Conservation (phyloP, 2,113 vertebrate genomes). For the Campylomormyrus tamandua region DNA sequence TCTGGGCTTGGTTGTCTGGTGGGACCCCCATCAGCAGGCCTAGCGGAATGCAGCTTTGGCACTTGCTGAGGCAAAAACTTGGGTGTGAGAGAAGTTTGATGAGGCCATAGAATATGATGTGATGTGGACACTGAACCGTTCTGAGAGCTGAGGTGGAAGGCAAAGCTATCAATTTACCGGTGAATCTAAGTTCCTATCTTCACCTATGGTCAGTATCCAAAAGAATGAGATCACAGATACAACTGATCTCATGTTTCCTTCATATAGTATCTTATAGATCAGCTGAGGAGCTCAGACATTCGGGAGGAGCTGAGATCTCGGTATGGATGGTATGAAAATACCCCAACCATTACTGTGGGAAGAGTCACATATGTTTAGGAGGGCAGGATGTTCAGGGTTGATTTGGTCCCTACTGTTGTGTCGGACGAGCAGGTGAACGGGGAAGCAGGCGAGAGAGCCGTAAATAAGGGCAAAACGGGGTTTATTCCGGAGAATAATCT, state of each 20-base stretch:
- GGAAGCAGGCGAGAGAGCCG: too few relatives aligned
- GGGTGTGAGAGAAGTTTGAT: background rate
- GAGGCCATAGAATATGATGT: background rate
- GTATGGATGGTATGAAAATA: background rate
- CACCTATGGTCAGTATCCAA: background rate
- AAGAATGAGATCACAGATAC: background rate
- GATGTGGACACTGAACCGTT: too few relatives aligned
- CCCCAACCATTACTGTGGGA: background rate
- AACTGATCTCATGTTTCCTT: background rate
- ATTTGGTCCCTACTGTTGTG: background rate
- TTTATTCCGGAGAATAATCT: too few relatives aligned
- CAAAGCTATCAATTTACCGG: background rate
- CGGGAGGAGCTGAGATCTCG: background rate
- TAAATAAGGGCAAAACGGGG: too few relatives aligned
- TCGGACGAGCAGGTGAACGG: too few relatives aligned
- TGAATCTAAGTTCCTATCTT: background rate
- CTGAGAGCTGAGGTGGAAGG: background rate
- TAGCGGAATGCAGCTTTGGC: background rate
- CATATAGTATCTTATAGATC: background rate
- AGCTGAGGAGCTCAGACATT: background rate
- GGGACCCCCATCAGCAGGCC: background rate
- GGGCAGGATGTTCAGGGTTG: background rate
- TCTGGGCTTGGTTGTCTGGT: background rate
- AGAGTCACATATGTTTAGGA: background rate
- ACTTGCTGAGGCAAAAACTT: background rate